Base-by-base conservation (phyloP, 2,797 vertebrate genomes). In the Vipera ursinii region DNA sequence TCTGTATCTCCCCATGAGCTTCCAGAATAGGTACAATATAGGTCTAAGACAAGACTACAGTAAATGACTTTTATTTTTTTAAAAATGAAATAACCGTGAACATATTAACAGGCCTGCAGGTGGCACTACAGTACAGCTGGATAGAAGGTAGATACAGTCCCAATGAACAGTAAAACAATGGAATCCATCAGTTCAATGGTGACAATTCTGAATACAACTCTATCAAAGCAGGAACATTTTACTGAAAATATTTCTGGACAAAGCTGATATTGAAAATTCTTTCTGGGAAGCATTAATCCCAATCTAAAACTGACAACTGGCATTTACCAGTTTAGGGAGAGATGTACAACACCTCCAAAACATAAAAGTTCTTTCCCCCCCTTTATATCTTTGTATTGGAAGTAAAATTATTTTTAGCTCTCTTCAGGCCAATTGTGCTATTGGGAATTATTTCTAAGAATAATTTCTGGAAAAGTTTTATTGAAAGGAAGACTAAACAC, bases 101-200 rank as follows among this genome's bases (percentile, higher is more conserved):
- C 97, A 97, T 98, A 98, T 98, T 98, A 98, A 98, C 98, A 98
- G 97, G 98, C 97, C 98, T 97, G 97, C 97, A 97, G 97, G 97
- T 96, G 98, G 97, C 97, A 97, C 97, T 98, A 97, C 97, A 97
- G 97, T 97, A 97, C 97, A 97, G 97, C 97, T 96, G 97, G 96
- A 96, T 97, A 97, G 96, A 97, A 97, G 96, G 96, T 93, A 97
- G 96, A 97, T 97, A 97, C 96, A 96, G 97, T 97, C 95, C 96
- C 96, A 97, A 95, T 96, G 97, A 96, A 97, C 97, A 96, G 86
- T 96, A 95, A 20, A 95, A 97, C 97, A 97, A 97, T 95, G 95
- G 97, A 96, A 96, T 96, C 96, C 97, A 97, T 96, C 95, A 97
- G 96, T 97, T 97, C 96, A 96, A 97, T 97, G 96, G 95, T 95